Evolutionary conservation across 2,888 invertebrate genomes (phyloP), one percentile per base, ranked within the genome.

Genomic region (Seladonia tumulorum): DNA sequence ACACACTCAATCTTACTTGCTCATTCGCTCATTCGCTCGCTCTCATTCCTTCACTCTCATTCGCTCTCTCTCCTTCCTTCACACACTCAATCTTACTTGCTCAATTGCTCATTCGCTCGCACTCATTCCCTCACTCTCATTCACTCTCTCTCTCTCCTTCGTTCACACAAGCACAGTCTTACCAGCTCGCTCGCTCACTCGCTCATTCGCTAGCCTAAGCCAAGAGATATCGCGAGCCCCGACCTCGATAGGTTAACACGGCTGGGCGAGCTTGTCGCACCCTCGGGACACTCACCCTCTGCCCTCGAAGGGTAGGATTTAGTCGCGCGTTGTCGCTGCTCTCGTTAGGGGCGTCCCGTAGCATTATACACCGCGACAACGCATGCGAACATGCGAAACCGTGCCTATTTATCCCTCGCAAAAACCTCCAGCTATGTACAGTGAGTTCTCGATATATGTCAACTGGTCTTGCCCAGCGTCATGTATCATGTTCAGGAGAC

Each of bases 341-440:
- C 87, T 90, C 88, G 87, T 90, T 90, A 90, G 91, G 83, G 82
- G 66, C 29, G 63, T 57, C 76, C 66, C 76, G 45, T 57, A 10
- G 53, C n/a, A 57, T 57, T 57, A 66, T 78, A 78, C 45, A 79
- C 85, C 47, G 81, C 76, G 49, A 76, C 47, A 71, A 49, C 49
- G 49, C 22, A 76, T 53, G 49, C 35, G 47, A 68, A 39, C 49
- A 39, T 49, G 18, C 76, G 18, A 16, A n/a, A 63, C 29, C 22
- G 10, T 57, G 22, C 53, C 53, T n/a, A 10, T n/a, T 57, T 57
- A 57, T 57, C 53, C 53, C 53, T n/a, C 53, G n/a, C 29, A 57
- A 57, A 57, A 57, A 57, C 53, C 53, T n/a, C 53, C 22, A 53
- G 22, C 53, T n/a, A 57, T 29, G 1, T 29, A 29, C 29, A 29